Evolutionary conservation across 2,113 vertebrate species (phyloP).

Genomic region (Thamnaconus septentrionalis): DNA sequence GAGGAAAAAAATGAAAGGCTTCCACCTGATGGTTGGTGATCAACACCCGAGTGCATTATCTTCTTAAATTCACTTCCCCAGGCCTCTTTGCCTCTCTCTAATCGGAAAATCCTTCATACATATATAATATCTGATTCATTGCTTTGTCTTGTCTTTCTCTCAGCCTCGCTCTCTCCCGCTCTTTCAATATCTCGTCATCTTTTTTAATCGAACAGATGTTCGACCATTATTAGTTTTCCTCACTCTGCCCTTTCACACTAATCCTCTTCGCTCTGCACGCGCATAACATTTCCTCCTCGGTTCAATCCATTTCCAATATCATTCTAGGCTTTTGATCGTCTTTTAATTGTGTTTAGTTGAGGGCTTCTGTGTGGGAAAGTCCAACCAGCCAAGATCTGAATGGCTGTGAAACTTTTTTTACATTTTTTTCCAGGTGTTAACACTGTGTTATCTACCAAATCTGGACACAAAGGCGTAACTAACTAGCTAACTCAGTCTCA

Average conservation of each 20-base stretch:
- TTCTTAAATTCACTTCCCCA: too few species aligned
- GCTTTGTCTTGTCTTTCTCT: constrained; percentile 37
- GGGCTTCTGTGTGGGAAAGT: too few species aligned
- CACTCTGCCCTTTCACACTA: constrained; percentile 73
- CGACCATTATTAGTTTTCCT: constrained; percentile 64
- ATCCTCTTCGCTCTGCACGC: constrained; percentile 58
- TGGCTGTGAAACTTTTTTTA: too few species aligned
- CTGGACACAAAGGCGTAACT: too few species aligned
- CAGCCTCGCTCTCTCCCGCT: constrained; percentile 19
- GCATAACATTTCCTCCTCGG: too few species aligned
- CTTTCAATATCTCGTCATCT: constrained; percentile 38
- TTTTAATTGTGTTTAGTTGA: too few species aligned
- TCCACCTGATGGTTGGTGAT: constrained; percentile 38
- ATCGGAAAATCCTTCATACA: constrained; percentile 56
- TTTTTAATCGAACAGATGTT: constrained; percentile 67
- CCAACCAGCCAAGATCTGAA: too few species aligned
- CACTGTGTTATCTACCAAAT: too few species aligned
- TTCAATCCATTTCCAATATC: too few species aligned
- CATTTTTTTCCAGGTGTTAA: too few species aligned
- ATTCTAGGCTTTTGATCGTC: too few species aligned
- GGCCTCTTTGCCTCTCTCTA: constrained; percentile 15
- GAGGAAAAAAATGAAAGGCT: constrained; percentile 57
- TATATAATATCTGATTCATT: constrained; percentile 20
- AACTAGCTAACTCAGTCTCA: too few species aligned
- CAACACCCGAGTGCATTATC: neutral